Evolutionary conservation across 2,797 vertebrate genomes (phyloP), one percentile per base, ranked within the genome.

Genomic region (Takifugu rubripes): DNA sequence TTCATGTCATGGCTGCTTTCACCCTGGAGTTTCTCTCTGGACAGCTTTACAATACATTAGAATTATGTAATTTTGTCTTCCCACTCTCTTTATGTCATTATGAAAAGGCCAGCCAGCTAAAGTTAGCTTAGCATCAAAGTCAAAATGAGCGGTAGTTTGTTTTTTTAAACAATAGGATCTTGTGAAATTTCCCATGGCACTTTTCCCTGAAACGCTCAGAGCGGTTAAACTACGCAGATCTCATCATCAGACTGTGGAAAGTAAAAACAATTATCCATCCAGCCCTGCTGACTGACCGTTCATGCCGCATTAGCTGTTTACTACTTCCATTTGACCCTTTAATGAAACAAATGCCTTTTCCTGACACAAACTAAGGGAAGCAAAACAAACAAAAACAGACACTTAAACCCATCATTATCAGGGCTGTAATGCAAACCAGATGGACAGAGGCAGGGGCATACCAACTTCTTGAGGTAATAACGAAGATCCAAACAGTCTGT

Each of bases 381-480:
- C 73, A 86, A 92, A 91, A 89, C 87, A 90, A 84, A 88, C 90
- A 92, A 85, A 91, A 90, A 93, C 91, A 91, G 88, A 82, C 83
- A 91, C 91, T 91, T 91, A 89, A 92, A 91, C 84, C 77, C 91
- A 89, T 91, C 91, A 91, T 91, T 89, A 90, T 94, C 92, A 91
- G 87, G 73, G 80, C 85, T 83, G 88, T 95, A 96, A 97, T 94
- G 87, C 64, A 87, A 92, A 93, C 90, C 95, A 97, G 94, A 95
- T 96, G 94, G 85, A 43, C 66, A 75, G 81, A 66, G 76, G 82
- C 75, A 73, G 65, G 76, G 75, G 87, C 94, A 95, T 97, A 94
- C 95, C 93, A 91, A 82, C 86, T 92, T 91, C 90, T 87, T 94
- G 94, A 94, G 91, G 92, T 94, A 95, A 96, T 92, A 89, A 80